These are phyloP conservation scores for Serrognathus titanus DNA, from an alignment of 2,888 invertebrate species.

Conservation along the genomic window DNA sequence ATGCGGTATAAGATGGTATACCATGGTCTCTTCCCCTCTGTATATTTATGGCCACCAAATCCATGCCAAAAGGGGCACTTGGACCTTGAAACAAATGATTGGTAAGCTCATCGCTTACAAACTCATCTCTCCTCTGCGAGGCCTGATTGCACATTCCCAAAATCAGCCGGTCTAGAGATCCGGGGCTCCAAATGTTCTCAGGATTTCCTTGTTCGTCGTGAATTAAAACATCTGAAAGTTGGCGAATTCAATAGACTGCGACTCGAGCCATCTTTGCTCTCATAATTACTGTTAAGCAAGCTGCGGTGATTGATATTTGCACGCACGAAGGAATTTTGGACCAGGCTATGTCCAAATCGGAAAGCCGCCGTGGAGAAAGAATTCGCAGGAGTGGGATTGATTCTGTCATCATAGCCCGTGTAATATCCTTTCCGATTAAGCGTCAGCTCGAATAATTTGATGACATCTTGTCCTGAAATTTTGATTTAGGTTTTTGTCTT, in stretches of 20 bases:
- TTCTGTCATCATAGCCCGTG: conserved; percentile 63
- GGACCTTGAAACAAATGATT: conserved; percentile 79
- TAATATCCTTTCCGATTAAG: conserved; percentile 66
- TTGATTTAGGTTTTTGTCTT: background rate
- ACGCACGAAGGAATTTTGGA: conserved; percentile 73
- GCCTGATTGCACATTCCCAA: conserved; percentile 75
- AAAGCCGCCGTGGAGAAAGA: conserved; percentile 80
- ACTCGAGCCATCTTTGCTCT: conserved; percentile 20
- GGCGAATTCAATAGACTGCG: no score
- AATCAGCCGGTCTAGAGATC: conserved; percentile 74
- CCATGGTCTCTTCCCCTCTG: conserved; percentile 87
- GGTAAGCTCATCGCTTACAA: conserved; percentile 75
- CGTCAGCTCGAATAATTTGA: conserved; percentile 71
- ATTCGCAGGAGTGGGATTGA: conserved; percentile 74
- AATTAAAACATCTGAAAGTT: conserved; percentile 67
- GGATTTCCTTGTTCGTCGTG: conserved; percentile 74
- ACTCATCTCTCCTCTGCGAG: conserved; percentile 76
- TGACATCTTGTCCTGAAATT: conserved; percentile 63
- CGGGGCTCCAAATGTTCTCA: conserved; percentile 69
- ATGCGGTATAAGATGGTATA: conserved; percentile 72
- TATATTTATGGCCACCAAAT: conserved; percentile 83
- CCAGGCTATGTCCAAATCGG: conserved; percentile 82
- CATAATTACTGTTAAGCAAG: conserved; percentile 65
- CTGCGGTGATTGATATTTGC: conserved; percentile 68
- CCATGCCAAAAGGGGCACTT: conserved; percentile 73